Conservation (phyloP, 2,797 vertebrate species). For the Acanthiza pusilla region DNA sequence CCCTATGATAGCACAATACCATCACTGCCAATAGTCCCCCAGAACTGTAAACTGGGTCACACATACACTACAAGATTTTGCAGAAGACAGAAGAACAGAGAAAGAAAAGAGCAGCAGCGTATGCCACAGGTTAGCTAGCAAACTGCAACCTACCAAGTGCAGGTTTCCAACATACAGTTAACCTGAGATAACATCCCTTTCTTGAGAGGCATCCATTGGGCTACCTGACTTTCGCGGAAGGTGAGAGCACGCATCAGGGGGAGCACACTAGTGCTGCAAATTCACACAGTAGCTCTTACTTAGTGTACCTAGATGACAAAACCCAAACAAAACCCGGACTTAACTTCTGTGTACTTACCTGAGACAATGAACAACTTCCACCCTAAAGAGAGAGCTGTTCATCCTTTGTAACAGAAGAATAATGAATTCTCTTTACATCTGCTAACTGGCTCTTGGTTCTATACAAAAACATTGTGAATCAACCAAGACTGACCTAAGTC, state of each 20-base stretch:
- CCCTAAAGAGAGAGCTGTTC: neutral
- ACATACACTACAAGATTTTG: neutral
- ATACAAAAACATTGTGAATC: neutral
- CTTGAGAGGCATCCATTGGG: too few relatives aligned
- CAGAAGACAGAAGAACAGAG: neutral
- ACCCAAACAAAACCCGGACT: neutral
- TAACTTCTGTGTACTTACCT: neutral
- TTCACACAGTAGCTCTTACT: neutral
- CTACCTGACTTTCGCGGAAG: neutral
- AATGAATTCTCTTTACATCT: neutral
- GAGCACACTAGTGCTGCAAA: neutral
- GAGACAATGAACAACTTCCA: neutral
- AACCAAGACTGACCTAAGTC: neutral
- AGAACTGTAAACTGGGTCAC: neutral
- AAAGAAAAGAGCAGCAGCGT: neutral
- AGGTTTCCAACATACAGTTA: rapidly evolving
- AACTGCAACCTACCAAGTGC: neutral
- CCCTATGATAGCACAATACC: neutral
- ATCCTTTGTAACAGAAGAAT: neutral
- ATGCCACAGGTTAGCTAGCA: neutral
- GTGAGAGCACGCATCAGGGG: neutral
- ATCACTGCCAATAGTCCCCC: neutral
- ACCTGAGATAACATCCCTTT: neutral
- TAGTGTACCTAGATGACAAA: neutral
- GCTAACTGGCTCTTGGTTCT: neutral